Percentiles rank a stretch among this genome's conserved stretches.
These are phyloP conservation scores for Drosophila atroscutellata DNA, from an alignment of 2,888 invertebrate species.

Conservation along the genomic window DNA sequence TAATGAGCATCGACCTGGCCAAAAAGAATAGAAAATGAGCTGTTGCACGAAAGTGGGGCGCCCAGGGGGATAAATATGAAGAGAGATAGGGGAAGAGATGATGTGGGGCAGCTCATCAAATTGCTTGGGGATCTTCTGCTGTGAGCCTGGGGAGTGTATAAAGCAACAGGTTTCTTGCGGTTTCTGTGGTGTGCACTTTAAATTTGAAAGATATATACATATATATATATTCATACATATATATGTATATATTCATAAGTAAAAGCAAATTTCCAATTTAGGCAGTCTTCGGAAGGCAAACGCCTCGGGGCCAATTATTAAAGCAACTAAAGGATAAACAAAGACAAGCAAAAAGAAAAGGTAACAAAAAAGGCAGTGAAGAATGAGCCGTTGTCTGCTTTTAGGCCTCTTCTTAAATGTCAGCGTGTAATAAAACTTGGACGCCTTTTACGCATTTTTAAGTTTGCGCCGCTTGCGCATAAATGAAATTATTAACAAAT, in stretches of 20 bases:
- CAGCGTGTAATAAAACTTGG: slow-evolving; percentile 57
- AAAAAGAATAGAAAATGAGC: slow-evolving; percentile 15
- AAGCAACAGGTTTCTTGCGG: slow-evolving; percentile 42
- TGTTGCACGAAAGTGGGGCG: slow-evolving; percentile 21
- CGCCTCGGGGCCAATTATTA: slow-evolving; percentile 30
- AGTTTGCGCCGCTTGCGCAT: slow-evolving; percentile 43
- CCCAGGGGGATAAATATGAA: slow-evolving; percentile 17
- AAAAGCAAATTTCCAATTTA: slow-evolving; percentile 30
- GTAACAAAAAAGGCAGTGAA: neutral
- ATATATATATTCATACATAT: slow-evolving; percentile 12
- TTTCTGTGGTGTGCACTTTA: slow-evolving; percentile 3
- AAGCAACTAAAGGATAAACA: slow-evolving; percentile 22
- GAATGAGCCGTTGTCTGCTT: slow-evolving; percentile 31
- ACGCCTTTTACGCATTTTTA: slow-evolving; percentile 54
- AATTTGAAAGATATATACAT: slow-evolving; percentile 5
- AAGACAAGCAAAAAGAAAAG: slow-evolving; percentile 9
- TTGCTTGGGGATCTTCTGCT: slow-evolving; percentile 39
- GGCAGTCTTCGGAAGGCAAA: slow-evolving; percentile 36
- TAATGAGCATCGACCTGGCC: slow-evolving; percentile 58
- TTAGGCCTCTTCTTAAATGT: slow-evolving; percentile 54
- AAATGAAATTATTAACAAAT: slow-evolving; percentile 73
- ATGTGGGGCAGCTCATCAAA: slow-evolving; percentile 17
- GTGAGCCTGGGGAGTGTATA: slow-evolving; percentile 16
- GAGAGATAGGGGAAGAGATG: neutral
- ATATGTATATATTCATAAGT: neutral